phyloP scores from a whole-genome alignment of 37 sponge, comb jelly and placozoan species.

The Cliona cf. orientalis region DNA sequence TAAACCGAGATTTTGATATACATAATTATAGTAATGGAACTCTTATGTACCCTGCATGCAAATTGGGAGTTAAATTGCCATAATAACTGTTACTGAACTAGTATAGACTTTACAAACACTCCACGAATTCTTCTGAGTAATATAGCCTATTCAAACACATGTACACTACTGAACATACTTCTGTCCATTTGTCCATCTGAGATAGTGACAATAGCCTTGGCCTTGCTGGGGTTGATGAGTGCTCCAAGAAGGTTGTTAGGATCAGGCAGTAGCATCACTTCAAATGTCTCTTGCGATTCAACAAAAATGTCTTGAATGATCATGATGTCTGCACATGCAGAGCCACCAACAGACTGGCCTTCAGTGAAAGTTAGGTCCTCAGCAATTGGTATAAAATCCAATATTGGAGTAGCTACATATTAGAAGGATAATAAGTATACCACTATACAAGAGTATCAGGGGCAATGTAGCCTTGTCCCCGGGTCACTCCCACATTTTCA shows the following conservation, averaged over 20 bases:
- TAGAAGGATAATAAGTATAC: neutral
- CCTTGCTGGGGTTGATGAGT: neutral
- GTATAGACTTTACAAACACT: too few relatives aligned
- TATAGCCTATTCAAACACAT: too few relatives aligned
- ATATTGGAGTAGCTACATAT: neutral
- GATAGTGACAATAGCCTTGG: neutral
- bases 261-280: neutral
- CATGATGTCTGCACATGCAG: neutral
- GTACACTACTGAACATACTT: too few relatives aligned
- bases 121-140: too few relatives aligned
- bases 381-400: neutral
- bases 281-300: neutral
- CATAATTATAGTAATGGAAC: neutral
- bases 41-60: too few relatives aligned
- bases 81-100: too few relatives aligned
- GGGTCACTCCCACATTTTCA: too few relatives aligned
- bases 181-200: neutral
- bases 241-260: neutral
- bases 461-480: too few relatives aligned
- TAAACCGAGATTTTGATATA: neutral
- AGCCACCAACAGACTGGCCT: neutral
- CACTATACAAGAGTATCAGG: too few relatives aligned
- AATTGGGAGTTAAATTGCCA: too few relatives aligned
- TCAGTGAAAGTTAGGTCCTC: neutral
- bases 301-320: neutral